Evolutionary conservation across 2,888 invertebrate species (phyloP).

Genomic region (Ichneumoninae sp.): DNA sequence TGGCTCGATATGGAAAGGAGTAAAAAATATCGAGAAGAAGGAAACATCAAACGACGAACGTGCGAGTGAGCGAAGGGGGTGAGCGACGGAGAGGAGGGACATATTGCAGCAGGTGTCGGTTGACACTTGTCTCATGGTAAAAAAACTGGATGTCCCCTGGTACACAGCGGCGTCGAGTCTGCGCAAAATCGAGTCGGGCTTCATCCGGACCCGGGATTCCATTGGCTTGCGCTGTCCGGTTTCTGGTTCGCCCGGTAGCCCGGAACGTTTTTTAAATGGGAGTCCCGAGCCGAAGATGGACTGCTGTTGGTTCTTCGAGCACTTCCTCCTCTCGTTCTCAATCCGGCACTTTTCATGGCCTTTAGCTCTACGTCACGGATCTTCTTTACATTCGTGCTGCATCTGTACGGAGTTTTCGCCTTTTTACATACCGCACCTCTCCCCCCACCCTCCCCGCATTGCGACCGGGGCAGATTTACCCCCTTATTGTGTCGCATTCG

Average conservation of each 20-base stretch:
- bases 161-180: slow-evolving; percentile 53
- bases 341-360: slow-evolving; percentile 48
- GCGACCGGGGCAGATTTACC: neutral
- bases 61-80: slow-evolving; percentile 1
- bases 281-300: slow-evolving; percentile 34
- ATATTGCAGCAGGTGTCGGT: slow-evolving; percentile 77
- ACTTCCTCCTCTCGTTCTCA: slow-evolving; percentile 37
- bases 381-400: slow-evolving; percentile 29
- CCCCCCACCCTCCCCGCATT: too few relatives aligned
- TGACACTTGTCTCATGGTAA: slow-evolving; percentile 81
- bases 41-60: too few relatives aligned
- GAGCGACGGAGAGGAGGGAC: slow-evolving; percentile 28
- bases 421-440: too few relatives aligned
- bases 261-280: slow-evolving; percentile 46
- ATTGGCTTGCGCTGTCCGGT: slow-evolving; percentile 29
- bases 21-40: too few relatives aligned
- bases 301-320: slow-evolving; percentile 58
- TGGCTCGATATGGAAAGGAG: too few relatives aligned
- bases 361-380: slow-evolving; percentile 8
- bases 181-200: neutral
- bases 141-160: slow-evolving; percentile 81
- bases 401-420: too few relatives aligned
- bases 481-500: neutral
- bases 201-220: slow-evolving; percentile 52
- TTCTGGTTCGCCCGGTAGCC: slow-evolving; percentile 8